Conservation (phyloP, 2,113 vertebrate genomes). For the Acanthochromis polyacanthus region DNA sequence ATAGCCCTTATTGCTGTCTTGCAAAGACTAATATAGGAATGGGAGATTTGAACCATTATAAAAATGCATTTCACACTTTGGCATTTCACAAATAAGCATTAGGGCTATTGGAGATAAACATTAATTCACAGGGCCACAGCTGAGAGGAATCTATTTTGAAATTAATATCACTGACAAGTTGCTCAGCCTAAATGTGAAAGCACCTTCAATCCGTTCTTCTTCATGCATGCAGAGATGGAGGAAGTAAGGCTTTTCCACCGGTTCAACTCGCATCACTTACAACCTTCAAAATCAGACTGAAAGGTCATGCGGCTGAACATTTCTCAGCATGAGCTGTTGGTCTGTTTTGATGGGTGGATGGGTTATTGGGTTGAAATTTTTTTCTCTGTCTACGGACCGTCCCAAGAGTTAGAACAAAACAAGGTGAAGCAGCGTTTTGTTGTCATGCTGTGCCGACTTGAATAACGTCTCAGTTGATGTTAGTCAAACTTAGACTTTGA, state of each 20-base stretch:
- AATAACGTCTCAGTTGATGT: too few species aligned
- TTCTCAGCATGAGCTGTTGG: neutral
- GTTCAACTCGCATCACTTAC: neutral
- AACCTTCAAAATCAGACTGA: neutral
- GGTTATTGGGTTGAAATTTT: too few species aligned
- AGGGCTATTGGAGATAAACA: neutral
- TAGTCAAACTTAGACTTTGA: too few species aligned
- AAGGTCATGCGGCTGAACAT: conserved; percentile 21
- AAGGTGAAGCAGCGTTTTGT: too few species aligned
- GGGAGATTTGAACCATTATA: neutral
- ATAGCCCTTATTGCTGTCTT: too few species aligned
- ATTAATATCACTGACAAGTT: neutral
- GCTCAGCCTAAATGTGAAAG: neutral
- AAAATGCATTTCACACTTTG: neutral
- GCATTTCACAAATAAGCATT: neutral
- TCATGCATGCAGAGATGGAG: neutral
- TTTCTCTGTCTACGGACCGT: too few species aligned
- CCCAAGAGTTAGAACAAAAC: too few species aligned
- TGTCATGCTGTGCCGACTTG: too few species aligned
- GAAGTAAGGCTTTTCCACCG: conserved; percentile 3
- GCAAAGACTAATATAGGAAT: too few species aligned
- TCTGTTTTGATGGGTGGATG: too few species aligned
- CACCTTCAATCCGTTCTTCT: neutral
- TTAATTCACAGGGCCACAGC: neutral
- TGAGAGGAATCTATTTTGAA: neutral